Percentiles rank a stretch among this genome's conserved stretches.
These are phyloP conservation scores for Gasterosteus nipponicus DNA, from an alignment of 2,113 vertebrate genomes.

Conservation along the genomic window DNA sequence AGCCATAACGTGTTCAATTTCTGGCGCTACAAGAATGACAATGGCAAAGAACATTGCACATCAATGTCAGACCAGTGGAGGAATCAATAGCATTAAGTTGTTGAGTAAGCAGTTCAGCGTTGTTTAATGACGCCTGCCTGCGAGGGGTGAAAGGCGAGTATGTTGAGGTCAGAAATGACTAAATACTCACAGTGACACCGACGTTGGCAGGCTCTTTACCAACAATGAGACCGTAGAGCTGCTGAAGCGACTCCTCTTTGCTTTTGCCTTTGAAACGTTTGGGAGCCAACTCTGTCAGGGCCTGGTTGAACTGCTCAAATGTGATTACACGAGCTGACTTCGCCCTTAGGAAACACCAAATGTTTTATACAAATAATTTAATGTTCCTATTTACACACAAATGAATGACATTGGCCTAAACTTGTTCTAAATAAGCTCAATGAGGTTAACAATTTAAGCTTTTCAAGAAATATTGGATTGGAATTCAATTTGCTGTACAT, in stretches of 20 bases:
- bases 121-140: neutral
- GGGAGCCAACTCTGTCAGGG: slow-evolving; percentile 84
- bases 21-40: neutral
- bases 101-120: neutral
- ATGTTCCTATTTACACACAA: neutral
- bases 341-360: slow-evolving; percentile 70
- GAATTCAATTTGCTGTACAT: neutral
- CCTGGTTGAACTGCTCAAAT: slow-evolving; percentile 86
- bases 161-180: neutral
- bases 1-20: neutral
- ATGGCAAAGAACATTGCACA: neutral
- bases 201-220: slow-evolving; percentile 84
- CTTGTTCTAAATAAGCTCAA: neutral
- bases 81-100: neutral
- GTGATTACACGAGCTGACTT: slow-evolving; percentile 87
- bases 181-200: slow-evolving; percentile 83
- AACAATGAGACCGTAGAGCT: slow-evolving; percentile 81
- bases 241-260: slow-evolving; percentile 83
- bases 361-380: neutral
- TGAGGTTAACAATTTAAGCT: neutral
- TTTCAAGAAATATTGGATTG: neutral
- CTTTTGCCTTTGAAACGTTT: slow-evolving; percentile 86
- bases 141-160: neutral
- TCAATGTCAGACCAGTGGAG: neutral
- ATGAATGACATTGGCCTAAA: neutral